These are phyloP conservation scores for Perca fluviatilis DNA, from an alignment of 2,113 vertebrate genomes.

Conservation along the genomic window DNA sequence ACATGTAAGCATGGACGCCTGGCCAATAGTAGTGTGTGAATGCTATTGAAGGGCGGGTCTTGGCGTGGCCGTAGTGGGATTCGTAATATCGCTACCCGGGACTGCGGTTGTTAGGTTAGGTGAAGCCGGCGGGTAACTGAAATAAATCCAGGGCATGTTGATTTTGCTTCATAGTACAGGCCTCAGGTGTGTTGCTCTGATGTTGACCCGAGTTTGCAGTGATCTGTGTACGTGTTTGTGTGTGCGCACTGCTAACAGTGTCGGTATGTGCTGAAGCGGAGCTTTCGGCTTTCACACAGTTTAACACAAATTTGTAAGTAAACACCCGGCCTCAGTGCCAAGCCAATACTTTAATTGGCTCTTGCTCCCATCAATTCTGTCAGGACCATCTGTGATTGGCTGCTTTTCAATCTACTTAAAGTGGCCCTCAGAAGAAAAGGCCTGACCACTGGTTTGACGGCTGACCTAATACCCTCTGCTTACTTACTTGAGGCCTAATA, in stretches of 20 bases:
- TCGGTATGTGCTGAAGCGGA: slow-evolving; percentile 12
- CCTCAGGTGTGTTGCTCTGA: slow-evolving; percentile 7
- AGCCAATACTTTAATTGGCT: slow-evolving; percentile 12
- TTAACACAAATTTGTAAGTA: slow-evolving; percentile 43
- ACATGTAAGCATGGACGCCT: too few relatives aligned
- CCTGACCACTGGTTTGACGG: neutral
- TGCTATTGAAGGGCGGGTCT: too few relatives aligned
- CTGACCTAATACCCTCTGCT: neutral
- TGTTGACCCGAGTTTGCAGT: slow-evolving; percentile 44
- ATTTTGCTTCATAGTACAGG: too few relatives aligned
- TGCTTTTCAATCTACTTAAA: neutral
- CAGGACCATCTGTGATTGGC: slow-evolving; percentile 35
- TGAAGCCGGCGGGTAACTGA: too few relatives aligned
- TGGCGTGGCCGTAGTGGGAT: too few relatives aligned
- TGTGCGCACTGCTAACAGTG: slow-evolving; percentile 35
- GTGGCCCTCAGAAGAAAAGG: neutral
- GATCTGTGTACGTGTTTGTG: slow-evolving; percentile 40
- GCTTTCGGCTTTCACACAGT: slow-evolving; percentile 28
- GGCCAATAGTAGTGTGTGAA: too few relatives aligned
- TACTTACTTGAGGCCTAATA: too few relatives aligned
- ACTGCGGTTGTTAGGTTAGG: too few relatives aligned
- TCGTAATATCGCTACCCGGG: too few relatives aligned
- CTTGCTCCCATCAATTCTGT: neutral
- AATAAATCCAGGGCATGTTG: too few relatives aligned
- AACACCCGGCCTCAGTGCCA: neutral